Conservation (phyloP, 2,113 vertebrate species). For the Pelvicachromis taeniatus region DNA sequence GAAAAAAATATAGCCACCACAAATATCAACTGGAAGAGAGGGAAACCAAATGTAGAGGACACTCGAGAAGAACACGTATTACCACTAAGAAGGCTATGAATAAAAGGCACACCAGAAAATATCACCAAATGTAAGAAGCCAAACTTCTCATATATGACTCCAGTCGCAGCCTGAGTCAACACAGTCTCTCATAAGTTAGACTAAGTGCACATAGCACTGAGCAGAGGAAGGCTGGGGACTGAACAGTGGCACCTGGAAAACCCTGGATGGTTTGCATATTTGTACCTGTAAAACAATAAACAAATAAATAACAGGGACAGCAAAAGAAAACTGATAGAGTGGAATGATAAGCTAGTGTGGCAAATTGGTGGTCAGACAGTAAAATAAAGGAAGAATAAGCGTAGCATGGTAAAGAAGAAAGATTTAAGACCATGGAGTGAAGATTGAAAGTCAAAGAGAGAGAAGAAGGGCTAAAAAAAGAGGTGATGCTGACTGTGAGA, state of each 20-base stretch:
- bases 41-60: slow-evolving; percentile 2
- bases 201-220: slow-evolving; percentile 30
- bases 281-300: slow-evolving; percentile 40
- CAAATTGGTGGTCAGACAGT: background rate
- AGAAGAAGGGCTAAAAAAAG: slow-evolving; percentile 21
- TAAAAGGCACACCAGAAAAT: slow-evolving; percentile 17
- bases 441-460: slow-evolving; percentile 39
- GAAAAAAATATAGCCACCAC: background rate
- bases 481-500: slow-evolving; percentile 31
- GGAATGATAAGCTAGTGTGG: slow-evolving; percentile 28
- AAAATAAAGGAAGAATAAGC: slow-evolving; percentile 16
- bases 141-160: slow-evolving; percentile 33
- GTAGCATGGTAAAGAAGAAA: slow-evolving; percentile 10
- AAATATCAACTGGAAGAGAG: background rate
- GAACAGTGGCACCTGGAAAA: slow-evolving; percentile 21
- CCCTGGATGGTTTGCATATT: slow-evolving; percentile 12
- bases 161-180: slow-evolving; percentile 20
- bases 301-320: slow-evolving; percentile 34
- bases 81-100: slow-evolving; percentile 16
- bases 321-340: slow-evolving; percentile 18
- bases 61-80: slow-evolving; percentile 6
- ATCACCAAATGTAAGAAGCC: slow-evolving; percentile 9
- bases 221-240: slow-evolving; percentile 34
- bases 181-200: slow-evolving; percentile 29
- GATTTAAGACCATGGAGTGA: slow-evolving; percentile 21